phyloP scores from a whole-genome alignment of 2,113 vertebrate species.

The Myiozetetes cayanensis region DNA sequence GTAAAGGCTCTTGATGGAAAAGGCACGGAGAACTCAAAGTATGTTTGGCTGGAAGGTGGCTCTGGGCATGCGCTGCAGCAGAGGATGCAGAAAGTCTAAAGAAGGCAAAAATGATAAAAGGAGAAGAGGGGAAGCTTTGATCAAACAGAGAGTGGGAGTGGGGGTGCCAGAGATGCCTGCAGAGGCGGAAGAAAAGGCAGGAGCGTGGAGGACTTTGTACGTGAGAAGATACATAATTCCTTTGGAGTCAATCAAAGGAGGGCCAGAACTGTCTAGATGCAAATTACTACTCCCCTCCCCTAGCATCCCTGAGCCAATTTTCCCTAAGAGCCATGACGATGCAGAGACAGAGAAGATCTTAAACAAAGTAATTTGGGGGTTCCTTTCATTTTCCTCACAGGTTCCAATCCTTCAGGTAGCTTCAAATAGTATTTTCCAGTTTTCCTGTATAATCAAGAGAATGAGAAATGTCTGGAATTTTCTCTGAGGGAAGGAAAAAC shows the following conservation, averaged over 20 bases:
- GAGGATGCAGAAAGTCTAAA: neutral
- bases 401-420: neutral
- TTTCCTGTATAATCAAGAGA: neutral
- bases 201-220: neutral
- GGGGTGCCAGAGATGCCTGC: conserved; percentile 13
- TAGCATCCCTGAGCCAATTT: neutral
- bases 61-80: neutral
- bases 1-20: neutral
- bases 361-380: neutral
- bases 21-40: rapidly evolving
- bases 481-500: neutral
- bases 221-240: conserved; percentile 28
- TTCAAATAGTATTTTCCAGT: neutral
- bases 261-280: neutral
- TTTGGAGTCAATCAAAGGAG: conserved; percentile 32
- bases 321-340: neutral
- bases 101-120: conserved; percentile 26
- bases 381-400: neutral
- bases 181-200: conserved; percentile 33
- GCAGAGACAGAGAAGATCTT: neutral
- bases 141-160: neutral
- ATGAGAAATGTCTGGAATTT: neutral
- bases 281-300: neutral
- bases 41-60: neutral
- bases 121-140: conserved; percentile 31